A percentile compares a stretch with the other conserved stretches of the same genome.
Conservation (phyloP, 2,888 invertebrate genomes). For the Xanthorhoe spadicearia region DNA sequence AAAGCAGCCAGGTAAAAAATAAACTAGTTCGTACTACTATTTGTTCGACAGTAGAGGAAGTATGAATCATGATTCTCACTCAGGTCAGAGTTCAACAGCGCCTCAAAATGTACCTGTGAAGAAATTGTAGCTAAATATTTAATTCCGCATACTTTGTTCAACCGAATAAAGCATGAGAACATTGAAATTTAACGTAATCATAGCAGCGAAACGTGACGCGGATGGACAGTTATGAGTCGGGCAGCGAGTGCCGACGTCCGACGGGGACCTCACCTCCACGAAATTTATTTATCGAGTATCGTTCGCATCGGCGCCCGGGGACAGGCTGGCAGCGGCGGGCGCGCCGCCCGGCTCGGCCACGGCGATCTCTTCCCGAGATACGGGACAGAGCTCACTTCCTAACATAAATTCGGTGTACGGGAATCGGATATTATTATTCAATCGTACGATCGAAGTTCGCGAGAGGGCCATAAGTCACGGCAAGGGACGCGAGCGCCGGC, state of each 20-base stretch:
- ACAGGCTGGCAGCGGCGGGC: slow-evolving; percentile 48
- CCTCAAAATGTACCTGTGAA: slow-evolving; percentile 40
- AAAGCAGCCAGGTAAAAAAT: slow-evolving; percentile 31
- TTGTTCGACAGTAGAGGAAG: slow-evolving; percentile 32
- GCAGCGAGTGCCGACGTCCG: slow-evolving; percentile 61
- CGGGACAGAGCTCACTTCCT: slow-evolving; percentile 81
- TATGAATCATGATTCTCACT: slow-evolving; percentile 39
- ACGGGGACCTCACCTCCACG: slow-evolving; percentile 52
- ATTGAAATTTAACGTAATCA: slow-evolving; percentile 67
- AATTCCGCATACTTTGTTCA: slow-evolving; percentile 44
- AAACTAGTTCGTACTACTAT: slow-evolving; percentile 40
- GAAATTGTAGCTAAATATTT: slow-evolving; percentile 45
- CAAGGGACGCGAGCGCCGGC: slow-evolving; percentile 80
- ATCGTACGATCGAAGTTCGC: slow-evolving; percentile 83
- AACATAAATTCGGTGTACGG: slow-evolving; percentile 83
- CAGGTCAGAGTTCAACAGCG: slow-evolving; percentile 43
- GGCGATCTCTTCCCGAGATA: slow-evolving; percentile 74
- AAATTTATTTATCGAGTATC: slow-evolving; percentile 76
- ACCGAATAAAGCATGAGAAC: slow-evolving; percentile 53
- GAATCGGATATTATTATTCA: slow-evolving; percentile 85
- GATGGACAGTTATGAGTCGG: slow-evolving; percentile 62
- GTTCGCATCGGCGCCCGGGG: slow-evolving; percentile 69
- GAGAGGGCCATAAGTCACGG: slow-evolving; percentile 82
- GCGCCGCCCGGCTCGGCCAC: slow-evolving; percentile 66
- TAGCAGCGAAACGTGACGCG: slow-evolving; percentile 66